A percentile compares a stretch with the other conserved stretches of the same genome.
Conservation (phyloP, 2,888 invertebrate species). For the Lampropteryx suffumata region DNA sequence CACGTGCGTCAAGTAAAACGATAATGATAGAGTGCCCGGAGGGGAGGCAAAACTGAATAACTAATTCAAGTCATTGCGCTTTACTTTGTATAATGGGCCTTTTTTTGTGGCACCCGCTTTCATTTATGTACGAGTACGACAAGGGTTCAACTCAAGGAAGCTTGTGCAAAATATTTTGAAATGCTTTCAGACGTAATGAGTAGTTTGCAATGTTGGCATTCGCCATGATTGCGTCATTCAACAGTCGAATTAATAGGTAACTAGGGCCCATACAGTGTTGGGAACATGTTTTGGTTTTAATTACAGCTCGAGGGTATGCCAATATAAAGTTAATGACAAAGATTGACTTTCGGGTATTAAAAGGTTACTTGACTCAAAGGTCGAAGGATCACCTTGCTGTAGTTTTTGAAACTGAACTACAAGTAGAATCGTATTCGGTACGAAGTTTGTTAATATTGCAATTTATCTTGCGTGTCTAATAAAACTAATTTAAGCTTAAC, state of each 20-base stretch:
- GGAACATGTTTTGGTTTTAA: conserved; percentile 36
- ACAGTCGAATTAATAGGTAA: conserved; percentile 17
- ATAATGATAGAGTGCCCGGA: conserved; percentile 79
- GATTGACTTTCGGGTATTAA: conserved; percentile 40
- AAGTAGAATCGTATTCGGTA: conserved; percentile 16
- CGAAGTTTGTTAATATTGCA: conserved; percentile 21
- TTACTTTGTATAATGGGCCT: conserved; percentile 62
- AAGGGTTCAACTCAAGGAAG: conserved; percentile 55
- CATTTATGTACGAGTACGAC: conserved; percentile 22
- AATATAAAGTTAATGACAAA: conserved; percentile 40
- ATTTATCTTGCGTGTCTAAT: conserved; percentile 7
- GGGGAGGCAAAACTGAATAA: conserved; percentile 79
- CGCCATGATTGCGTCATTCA: conserved; percentile 25
- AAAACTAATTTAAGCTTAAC: background rate
- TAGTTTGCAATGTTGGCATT: conserved; percentile 35
- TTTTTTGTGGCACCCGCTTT: conserved; percentile 68
- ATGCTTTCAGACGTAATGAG: conserved; percentile 34
- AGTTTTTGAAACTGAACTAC: conserved; percentile 35
- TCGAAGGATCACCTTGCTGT: conserved; percentile 45
- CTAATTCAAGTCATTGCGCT: conserved; percentile 79
- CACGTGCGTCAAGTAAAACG: conserved; percentile 76
- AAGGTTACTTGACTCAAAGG: conserved; percentile 49
- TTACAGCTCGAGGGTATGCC: conserved; percentile 35
- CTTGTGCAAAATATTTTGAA: conserved; percentile 64
- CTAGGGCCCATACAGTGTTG: conserved; percentile 25